Evolutionary conservation across 2,797 vertebrate species (phyloP).

Genomic region (Alectoris magna): DNA sequence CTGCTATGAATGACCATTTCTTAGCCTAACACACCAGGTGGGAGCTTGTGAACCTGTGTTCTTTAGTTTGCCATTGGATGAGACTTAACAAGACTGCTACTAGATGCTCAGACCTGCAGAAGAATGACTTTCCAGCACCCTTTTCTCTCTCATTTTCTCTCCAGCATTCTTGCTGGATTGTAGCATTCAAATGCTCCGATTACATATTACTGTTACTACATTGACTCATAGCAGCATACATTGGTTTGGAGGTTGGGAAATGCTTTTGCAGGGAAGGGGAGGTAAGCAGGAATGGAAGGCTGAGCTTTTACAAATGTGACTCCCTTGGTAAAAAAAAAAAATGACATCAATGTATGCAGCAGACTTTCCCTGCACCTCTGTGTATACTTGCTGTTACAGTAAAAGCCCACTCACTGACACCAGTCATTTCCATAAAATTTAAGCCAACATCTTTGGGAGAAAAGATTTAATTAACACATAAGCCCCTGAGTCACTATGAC

Average conservation of each 20-base stretch:
- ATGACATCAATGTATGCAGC: background rate
- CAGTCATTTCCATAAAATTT: constrained; percentile 50
- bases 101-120: background rate
- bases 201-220: background rate
- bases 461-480: constrained; percentile 75
- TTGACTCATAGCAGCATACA: background rate
- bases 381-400: constrained; percentile 7
- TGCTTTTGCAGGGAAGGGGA: background rate
- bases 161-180: background rate
- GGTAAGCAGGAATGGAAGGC: background rate
- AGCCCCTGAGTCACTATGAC: constrained; percentile 53
- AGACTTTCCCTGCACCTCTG: background rate
- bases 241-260: background rate
- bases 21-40: background rate
- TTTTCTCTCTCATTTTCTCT: background rate
- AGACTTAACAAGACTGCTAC: background rate
- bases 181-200: background rate
- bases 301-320: constrained; percentile 15
- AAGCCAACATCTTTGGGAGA: constrained; percentile 49
- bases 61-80: background rate
- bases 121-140: background rate
- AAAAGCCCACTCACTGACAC: constrained; percentile 56
- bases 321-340: background rate
- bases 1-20: background rate
- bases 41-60: background rate